These are phyloP conservation scores for Gorsachius goisagi DNA, from an alignment of 2,113 vertebrate species.

Conservation along the genomic window DNA sequence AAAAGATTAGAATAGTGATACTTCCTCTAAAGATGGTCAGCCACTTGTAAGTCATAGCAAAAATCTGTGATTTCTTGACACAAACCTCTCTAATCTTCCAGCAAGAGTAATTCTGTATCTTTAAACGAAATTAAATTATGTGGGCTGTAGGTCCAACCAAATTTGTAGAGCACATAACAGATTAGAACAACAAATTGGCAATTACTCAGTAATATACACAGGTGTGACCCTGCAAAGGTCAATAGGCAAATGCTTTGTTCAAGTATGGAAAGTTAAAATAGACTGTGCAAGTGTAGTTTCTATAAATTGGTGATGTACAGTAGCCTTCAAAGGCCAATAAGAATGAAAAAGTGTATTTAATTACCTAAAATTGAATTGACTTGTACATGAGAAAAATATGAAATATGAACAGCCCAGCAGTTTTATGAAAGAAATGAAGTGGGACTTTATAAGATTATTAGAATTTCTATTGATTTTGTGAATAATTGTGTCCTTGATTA, in stretches of 20 bases:
- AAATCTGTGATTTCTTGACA: background rate
- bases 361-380: conserved; percentile 23
- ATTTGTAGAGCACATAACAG: background rate
- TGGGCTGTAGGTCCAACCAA: background rate
- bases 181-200: conserved; percentile 15
- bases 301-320: conserved; percentile 23
- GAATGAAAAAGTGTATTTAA: conserved; percentile 30
- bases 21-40: background rate
- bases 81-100: background rate
- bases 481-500: conserved; percentile 16
- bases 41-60: background rate
- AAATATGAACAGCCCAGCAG: background rate
- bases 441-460: background rate
- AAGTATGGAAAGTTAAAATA: conserved; percentile 56
- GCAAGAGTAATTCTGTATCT: background rate
- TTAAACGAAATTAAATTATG: background rate
- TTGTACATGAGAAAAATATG: background rate
- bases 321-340: background rate
- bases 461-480: conserved; percentile 36
- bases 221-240: conserved; percentile 58
- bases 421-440: background rate
- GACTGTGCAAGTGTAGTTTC: conserved; percentile 10
- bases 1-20: background rate
- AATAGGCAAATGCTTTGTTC: conserved; percentile 36
- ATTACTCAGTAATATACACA: conserved; percentile 20